phyloP scores from a whole-genome alignment of 2,113 vertebrate species.

The Chamaea fasciata region DNA sequence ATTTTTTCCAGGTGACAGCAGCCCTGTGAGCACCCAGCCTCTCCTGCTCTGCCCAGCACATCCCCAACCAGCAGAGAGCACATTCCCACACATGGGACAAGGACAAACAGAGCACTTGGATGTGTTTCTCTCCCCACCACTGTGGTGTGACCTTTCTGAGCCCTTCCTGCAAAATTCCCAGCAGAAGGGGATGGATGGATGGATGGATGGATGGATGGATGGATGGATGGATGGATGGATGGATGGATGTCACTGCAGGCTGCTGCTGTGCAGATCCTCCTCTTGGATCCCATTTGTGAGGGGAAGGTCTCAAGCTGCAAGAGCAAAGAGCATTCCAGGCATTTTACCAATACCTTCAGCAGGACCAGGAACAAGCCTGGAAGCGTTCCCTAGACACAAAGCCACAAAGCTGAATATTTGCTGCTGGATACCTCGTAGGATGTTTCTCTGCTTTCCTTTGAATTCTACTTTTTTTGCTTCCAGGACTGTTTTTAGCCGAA shows the following conservation, averaged over 20 bases:
- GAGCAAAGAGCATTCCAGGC: neutral
- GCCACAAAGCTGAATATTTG: neutral
- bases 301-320: neutral
- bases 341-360: neutral
- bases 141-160: neutral
- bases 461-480: neutral
- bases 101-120: neutral
- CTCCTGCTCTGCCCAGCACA: neutral
- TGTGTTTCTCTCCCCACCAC: neutral
- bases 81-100: rapidly evolving
- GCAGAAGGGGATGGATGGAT: neutral
- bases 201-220: too few relatives aligned
- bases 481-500: neutral
- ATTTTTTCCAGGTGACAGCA: neutral
- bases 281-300: neutral
- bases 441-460: neutral
- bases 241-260: neutral
- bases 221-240: too few relatives aligned
- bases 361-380: neutral
- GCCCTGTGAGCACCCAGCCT: neutral
- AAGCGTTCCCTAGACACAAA: neutral
- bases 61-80: neutral
- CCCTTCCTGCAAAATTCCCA: neutral
- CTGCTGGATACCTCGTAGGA: neutral
- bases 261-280: neutral